A percentile compares a stretch with the other conserved stretches of the same genome.
phyloP scores from a whole-genome alignment of 2,113 vertebrate genomes.

The Chamaetylas fuelleborni region DNA sequence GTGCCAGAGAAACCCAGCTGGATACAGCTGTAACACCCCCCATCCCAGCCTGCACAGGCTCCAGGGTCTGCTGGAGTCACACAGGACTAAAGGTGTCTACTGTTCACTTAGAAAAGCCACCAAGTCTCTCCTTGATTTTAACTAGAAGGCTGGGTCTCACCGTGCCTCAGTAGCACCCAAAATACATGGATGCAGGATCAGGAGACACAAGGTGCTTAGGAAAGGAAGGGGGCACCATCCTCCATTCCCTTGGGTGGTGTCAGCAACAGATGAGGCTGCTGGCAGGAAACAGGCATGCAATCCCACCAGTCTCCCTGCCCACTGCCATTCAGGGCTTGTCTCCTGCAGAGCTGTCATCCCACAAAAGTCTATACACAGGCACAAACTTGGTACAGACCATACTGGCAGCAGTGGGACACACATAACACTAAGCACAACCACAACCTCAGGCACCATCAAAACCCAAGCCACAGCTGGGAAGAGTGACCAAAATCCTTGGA shows the following conservation, averaged over 20 bases:
- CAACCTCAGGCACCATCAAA: not conserved
- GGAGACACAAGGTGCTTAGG: not conserved
- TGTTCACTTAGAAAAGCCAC: not conserved
- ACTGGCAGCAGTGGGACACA: not conserved
- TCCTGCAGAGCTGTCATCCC: not conserved
- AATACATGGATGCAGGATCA: not conserved
- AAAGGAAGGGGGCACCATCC: not conserved
- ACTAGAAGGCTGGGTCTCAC: not conserved
- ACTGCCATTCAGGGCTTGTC: not conserved
- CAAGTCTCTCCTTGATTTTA: not conserved
- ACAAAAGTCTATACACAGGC: not conserved
- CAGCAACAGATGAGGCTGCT: not conserved
- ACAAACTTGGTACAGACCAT: not conserved
- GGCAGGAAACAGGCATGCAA: not conserved
- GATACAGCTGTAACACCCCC: not conserved
- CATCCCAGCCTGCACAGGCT: not conserved
- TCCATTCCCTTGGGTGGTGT: not conserved
- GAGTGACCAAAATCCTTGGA: not conserved
- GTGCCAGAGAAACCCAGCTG: not conserved
- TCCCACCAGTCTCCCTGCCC: fast-evolving
- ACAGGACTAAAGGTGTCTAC: not conserved
- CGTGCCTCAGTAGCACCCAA: not conserved
- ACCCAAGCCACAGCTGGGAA: not conserved
- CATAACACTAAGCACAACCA: fast-evolving
- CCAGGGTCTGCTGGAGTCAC: not conserved